Conservation (phyloP, 1,140 invertebrate genomes). For the Leptonema lineaticorne region DNA sequence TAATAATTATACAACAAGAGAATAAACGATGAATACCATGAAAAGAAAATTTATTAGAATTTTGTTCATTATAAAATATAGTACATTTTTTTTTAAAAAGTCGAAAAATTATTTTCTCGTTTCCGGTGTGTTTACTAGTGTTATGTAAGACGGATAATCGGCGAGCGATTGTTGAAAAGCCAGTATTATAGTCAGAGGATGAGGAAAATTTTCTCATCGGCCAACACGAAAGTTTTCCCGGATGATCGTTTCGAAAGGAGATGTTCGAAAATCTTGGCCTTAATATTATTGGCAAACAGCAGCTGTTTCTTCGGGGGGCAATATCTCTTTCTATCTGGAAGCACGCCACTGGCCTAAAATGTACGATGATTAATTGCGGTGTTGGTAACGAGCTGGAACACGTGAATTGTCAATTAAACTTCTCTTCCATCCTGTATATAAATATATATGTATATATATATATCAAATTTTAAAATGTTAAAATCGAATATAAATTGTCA, state of each 20-base stretch:
- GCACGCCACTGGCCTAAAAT: background rate
- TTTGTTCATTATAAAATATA: no score
- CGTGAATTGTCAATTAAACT: constrained; percentile 26
- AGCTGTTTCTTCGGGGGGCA: constrained; percentile 14
- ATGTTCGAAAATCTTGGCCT: background rate
- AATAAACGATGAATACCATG: no score
- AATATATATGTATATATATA: background rate
- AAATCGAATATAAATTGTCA: background rate
- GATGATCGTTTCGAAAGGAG: background rate
- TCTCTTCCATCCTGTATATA: background rate
- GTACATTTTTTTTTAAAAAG: no score
- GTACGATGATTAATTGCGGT: constrained; percentile 13
- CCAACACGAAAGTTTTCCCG: background rate
- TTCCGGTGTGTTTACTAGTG: no score
- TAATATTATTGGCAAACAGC: constrained; percentile 21
- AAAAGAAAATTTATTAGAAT: no score
- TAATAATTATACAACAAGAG: no score
- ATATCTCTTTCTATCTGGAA: no score
- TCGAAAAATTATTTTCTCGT: no score
- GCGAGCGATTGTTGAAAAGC: no score
- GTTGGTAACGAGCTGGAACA: constrained; percentile 20
- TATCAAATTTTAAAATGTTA: background rate
- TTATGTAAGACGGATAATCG: no score
- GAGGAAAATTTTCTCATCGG: background rate
- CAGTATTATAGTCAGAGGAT: no score